Percentiles rank a stretch among this genome's conserved stretches.
Conservation (phyloP, 2,888 invertebrate genomes). For the Chaitophorus viminalis region DNA sequence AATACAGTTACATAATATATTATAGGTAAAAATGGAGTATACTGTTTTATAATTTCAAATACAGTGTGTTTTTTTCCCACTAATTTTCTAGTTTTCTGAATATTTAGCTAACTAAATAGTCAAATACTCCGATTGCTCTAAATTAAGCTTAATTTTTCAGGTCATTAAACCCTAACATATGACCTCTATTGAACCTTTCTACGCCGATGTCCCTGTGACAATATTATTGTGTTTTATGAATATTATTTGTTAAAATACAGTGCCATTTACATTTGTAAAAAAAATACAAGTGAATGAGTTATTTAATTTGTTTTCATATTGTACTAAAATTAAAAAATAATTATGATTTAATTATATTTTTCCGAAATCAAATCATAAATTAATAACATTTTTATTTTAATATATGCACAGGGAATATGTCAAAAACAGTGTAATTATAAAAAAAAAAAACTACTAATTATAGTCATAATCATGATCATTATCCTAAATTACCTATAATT, state of each 20-base stretch:
- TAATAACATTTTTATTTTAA: neutral
- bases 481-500: neutral
- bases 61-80: too few relatives aligned
- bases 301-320: neutral
- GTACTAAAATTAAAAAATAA: neutral
- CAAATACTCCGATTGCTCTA: neutral
- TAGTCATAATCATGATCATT: too few relatives aligned
- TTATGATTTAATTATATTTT: neutral
- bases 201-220: neutral
- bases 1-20: too few relatives aligned
- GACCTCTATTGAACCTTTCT: neutral
- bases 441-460: neutral
- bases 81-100: neutral
- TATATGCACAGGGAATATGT: neutral
- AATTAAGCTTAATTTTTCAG: neutral
- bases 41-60: too few relatives aligned
- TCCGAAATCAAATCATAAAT: neutral
- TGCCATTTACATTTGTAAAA: neutral
- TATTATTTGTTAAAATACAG: neutral
- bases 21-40: too few relatives aligned
- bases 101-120: neutral
- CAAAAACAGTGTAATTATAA: neutral
- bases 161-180: neutral
- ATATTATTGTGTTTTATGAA: neutral
- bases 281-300: neutral